Evolutionary conservation across 2,113 vertebrate species (phyloP).

Genomic region (Neolamprologus longior): DNA sequence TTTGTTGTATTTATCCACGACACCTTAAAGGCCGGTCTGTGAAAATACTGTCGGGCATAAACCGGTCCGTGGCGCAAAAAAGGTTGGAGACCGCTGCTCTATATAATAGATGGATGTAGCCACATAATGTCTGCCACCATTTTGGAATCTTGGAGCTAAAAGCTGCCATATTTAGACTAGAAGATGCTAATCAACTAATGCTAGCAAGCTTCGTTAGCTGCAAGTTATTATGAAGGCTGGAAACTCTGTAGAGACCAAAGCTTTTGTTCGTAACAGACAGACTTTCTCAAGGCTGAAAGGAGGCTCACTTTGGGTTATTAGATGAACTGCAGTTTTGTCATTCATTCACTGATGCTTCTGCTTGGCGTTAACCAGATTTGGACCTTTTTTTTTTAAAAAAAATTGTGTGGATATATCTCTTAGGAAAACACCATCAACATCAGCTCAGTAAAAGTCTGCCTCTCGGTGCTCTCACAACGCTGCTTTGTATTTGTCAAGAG

Average conservation of each 20-base stretch:
- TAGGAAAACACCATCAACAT: neutral
- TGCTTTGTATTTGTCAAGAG: neutral
- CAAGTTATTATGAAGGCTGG: neutral
- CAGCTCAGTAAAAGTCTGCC: neutral
- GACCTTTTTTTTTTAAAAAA: neutral
- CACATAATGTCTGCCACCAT: fast-evolving
- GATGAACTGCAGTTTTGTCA: fast-evolving
- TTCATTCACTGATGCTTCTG: neutral
- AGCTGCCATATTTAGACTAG: neutral
- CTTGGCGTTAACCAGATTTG: neutral
- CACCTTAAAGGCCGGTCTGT: fast-evolving
- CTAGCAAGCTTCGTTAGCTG: neutral
- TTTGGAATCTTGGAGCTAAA: neutral
- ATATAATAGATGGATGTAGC: neutral
- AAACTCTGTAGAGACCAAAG: neutral
- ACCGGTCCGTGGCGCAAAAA: fast-evolving
- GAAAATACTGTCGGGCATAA: fast-evolving
- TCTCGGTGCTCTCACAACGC: neutral
- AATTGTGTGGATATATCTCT: neutral
- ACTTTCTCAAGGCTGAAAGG: neutral
- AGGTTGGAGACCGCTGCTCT: neutral
- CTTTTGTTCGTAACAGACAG: neutral
- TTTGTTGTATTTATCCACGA: no score
- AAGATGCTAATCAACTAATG: neutral
- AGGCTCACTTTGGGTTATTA: neutral